Evolutionary conservation across 2,797 vertebrate genomes (phyloP).

Genomic region (Gymnoscopelus braueri): DNA sequence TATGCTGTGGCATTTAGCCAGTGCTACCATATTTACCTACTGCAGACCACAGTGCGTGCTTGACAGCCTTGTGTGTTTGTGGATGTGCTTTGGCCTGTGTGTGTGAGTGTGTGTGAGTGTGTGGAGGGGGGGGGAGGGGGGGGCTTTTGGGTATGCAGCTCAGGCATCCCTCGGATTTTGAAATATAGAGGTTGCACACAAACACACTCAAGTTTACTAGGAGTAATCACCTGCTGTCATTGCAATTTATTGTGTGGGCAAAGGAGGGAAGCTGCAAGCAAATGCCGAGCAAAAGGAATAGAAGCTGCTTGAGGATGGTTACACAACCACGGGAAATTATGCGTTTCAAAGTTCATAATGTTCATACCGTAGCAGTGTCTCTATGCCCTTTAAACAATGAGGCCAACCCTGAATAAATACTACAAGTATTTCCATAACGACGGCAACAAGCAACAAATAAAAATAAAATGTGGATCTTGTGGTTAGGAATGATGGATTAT

Average conservation of each 20-base stretch:
- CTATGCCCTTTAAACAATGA: slow-evolving; percentile 21
- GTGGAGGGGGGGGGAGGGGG: not conserved
- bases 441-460: slow-evolving; percentile 26
- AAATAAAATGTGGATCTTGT: slow-evolving; percentile 62
- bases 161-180: not conserved
- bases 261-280: not conserved
- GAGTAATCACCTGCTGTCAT: not conserved
- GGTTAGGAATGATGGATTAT: slow-evolving; percentile 73
- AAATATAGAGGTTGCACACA: not conserved
- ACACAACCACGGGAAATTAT: not conserved
- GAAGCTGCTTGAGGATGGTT: not conserved
- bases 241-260: not conserved
- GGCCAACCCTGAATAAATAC: slow-evolving; percentile 31
- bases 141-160: not conserved
- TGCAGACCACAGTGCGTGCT: slow-evolving; percentile 43
- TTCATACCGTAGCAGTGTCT: not conserved
- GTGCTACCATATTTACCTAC: slow-evolving; percentile 51
- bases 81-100: not conserved
- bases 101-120: not conserved
- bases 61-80: slow-evolving; percentile 44
- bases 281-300: not conserved
- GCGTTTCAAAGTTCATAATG: slow-evolving; percentile 15
- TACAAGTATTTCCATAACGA: slow-evolving; percentile 53
- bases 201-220: slow-evolving; percentile 5
- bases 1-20: slow-evolving; percentile 67